phyloP scores from a whole-genome alignment of 2,113 vertebrate genomes.

The Xenus cinereus region DNA sequence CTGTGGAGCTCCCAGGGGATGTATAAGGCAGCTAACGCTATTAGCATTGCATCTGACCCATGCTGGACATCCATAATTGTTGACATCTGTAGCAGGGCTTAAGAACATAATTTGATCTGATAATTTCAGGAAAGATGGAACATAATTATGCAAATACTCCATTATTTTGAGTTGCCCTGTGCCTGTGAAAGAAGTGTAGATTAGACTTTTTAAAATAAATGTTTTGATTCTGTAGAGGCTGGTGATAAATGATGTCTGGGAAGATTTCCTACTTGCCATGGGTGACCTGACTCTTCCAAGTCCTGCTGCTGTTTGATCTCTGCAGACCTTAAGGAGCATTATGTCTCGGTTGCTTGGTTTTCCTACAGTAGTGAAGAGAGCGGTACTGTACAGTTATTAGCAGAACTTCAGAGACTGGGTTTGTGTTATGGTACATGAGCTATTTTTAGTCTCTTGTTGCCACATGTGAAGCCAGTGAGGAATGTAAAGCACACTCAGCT shows the following conservation, averaged over 20 bases:
- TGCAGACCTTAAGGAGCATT: not conserved
- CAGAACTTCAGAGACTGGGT: not conserved
- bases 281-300: not conserved
- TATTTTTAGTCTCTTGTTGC: constrained; percentile 23
- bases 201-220: not conserved
- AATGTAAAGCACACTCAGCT: constrained; percentile 18
- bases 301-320: not conserved
- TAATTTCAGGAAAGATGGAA: not conserved
- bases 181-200: not conserved
- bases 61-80: not conserved
- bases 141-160: not conserved
- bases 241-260: not conserved
- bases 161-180: not conserved
- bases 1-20: not conserved
- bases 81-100: not conserved
- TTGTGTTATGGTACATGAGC: not conserved
- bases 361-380: not conserved
- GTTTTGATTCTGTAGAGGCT: not conserved
- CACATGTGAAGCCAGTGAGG: not conserved
- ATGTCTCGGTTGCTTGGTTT: not conserved
- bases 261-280: not conserved
- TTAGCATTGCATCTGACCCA: not conserved
- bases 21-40: not conserved
- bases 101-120: not conserved
- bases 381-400: not conserved